Base-by-base conservation (phyloP, 2,113 vertebrate genomes). In the Chloropsis cyanopogon region DNA sequence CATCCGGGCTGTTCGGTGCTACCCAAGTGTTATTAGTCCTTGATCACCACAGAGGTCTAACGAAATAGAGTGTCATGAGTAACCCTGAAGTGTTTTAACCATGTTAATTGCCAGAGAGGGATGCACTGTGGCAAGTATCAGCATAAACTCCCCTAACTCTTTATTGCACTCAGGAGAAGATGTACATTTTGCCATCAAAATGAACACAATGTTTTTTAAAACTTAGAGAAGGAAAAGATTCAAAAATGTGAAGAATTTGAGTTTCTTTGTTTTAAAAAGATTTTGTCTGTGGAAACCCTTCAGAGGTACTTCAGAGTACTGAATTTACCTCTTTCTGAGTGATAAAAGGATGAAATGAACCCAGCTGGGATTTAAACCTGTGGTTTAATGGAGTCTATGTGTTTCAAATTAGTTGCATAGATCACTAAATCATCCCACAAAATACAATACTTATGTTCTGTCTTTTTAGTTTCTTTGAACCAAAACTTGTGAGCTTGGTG, bases 341-440 rank as follows among this genome's bases (percentile, higher is more conserved):
- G 41, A 78, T 69, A 73, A 93, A 94, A 88, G 20, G 22, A 76
- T 82, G 54, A 88, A 76, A 85, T 53, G 17, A 92, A 82, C 28
- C 31, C 80, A 80, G 37, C 12, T 69, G 52, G 65, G 73, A 89
- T 91, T 91, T 84, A 95, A 91, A 82, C 39, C 56, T 78, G 24
- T 61, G 39, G 50, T 81, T 92, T 88, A 81, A 66, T 41, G 49
- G 56, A 86, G 7, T 17, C 23, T 66, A 23, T 12, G 41, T 80
- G 49, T 75, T 91, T 92, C 69, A 92, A 59, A 86, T 90, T 46
- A 91, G 84, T 56, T 86, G 42, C 23, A 56, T 70, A 94, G 86
- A 90, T 54, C 63, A 57, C 24, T 79, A 90, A 72, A 66, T 81
- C 71, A 88, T 86, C 46, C 31, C 63, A 73, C 37, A 69, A 82